phyloP scores from a whole-genome alignment of 2,888 invertebrate genomes.

The Amorpha juglandis region DNA sequence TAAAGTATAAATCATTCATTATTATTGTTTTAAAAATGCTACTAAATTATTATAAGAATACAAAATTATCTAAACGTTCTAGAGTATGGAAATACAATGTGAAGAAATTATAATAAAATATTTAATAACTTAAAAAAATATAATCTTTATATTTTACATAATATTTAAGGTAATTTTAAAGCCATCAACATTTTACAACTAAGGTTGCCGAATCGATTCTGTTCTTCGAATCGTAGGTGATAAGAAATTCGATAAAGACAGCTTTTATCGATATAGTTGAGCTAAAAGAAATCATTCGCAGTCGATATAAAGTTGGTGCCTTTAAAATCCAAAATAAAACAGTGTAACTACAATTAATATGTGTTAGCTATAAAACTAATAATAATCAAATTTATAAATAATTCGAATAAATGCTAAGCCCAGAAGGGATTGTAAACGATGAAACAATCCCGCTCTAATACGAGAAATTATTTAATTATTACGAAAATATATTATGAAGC shows the following conservation, averaged over 20 bases:
- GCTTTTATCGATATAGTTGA: background rate
- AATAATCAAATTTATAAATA: conserved; percentile 21
- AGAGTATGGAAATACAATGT: conserved; percentile 6
- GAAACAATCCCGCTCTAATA: background rate
- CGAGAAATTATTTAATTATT: conserved; percentile 1
- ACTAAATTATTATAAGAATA: conserved; percentile 9
- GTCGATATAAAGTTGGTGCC: background rate
- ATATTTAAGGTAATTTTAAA: conserved; percentile 3
- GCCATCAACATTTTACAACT: background rate
- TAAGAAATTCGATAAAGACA: background rate
- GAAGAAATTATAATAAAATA: conserved; percentile 10
- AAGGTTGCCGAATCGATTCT: background rate
- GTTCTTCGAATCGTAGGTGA: background rate
- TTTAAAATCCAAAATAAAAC: conserved; percentile 11
- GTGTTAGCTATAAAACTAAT: conserved; percentile 6
- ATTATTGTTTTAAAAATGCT: conserved; percentile 14
- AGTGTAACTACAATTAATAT: conserved; percentile 2
- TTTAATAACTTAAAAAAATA: conserved; percentile 18
- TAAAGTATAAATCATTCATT: conserved; percentile 5
- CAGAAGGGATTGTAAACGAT: conserved; percentile 11
- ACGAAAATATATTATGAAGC: background rate
- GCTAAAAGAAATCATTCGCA: background rate
- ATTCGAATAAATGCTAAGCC: conserved; percentile 23
- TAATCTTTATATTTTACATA: conserved; percentile 14
- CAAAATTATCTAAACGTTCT: conserved; percentile 15